Base-by-base conservation (phyloP, 2,888 invertebrate species). In the Oeneis ivallda region DNA sequence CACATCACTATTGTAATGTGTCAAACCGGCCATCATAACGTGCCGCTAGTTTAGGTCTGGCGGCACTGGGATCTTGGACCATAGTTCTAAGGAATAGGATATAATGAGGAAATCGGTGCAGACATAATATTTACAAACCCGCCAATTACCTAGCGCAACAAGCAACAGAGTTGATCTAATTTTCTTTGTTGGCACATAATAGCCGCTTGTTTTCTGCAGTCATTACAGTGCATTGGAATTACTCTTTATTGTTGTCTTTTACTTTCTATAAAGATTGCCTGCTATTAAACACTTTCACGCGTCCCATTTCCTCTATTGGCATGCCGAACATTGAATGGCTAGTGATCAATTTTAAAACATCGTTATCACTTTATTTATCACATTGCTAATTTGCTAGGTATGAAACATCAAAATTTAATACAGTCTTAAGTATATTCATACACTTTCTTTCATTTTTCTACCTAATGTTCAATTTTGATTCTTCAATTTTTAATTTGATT, bases 221-320 rank as follows among this genome's bases (percentile, higher is more conserved):
- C 15, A 15, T 49, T 59, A 26, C 41, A 49, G 11, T 43, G 59
- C 47, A 63, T 52, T 41, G 45, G 56, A 68, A 63, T 69, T 70
- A 61, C 53, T 37, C 43, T 65, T 52, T 60, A 67, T 70, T 70
- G 69, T 73, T 74, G 69, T 73, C 70, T 72, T 69, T 69, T 66
- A 71, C 74, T 74, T 74, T 74, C 74, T 71, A 74, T 60, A 60
- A 53, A 58, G 66, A 70, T 57, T 64, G 65, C 39, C 66, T n/a
- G 67, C 49, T 45, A 32, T 49, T 19, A 60, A 59, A 37, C 50
- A 69, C 72, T 71, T 71, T 71, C 71, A 69, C 70, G 59, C 58
- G 69, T 56, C 45, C 32, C 34, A 26, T 63, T 63, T 65, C 65
- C 62, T 64, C 41, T 26, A 53, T 54, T 49, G 54, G 41, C 62